These are phyloP conservation scores for Eristalis arbustorum DNA, from an alignment of 2,888 invertebrate genomes.

Conservation along the genomic window DNA sequence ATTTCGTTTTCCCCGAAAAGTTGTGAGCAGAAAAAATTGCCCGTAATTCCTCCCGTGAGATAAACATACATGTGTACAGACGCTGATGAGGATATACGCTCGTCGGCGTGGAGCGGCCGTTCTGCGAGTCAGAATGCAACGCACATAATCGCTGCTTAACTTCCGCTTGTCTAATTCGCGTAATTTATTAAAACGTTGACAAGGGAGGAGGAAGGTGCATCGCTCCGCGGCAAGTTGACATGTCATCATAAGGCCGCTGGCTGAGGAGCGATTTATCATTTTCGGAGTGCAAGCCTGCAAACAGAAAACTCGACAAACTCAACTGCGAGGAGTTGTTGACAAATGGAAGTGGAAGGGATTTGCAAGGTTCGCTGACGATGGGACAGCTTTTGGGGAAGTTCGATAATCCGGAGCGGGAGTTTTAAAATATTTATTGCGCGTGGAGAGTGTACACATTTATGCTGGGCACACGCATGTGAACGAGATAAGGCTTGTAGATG, in stretches of 20 bases:
- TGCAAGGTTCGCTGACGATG: not conserved
- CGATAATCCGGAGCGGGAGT: not conserved
- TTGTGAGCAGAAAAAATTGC: constrained; percentile 15
- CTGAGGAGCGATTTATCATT: not conserved
- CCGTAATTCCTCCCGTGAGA: not conserved
- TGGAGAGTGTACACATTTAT: too few relatives aligned
- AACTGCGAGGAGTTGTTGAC: not conserved
- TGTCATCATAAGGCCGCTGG: not conserved
- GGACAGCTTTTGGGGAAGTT: not conserved
- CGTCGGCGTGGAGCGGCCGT: not conserved
- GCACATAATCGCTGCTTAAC: constrained; percentile 51
- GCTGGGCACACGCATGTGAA: too few relatives aligned
- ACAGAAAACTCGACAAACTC: not conserved
- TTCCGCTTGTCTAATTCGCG: constrained; percentile 59
- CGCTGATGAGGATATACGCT: not conserved
- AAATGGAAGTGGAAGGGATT: not conserved
- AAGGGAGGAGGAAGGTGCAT: constrained; percentile 12
- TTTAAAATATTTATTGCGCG: too few relatives aligned
- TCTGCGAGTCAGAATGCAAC: not conserved
- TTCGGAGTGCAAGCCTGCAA: not conserved
- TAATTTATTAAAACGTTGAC: constrained; percentile 50
- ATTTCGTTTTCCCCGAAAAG: constrained; percentile 46
- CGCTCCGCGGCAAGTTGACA: not conserved
- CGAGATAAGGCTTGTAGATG: too few relatives aligned
- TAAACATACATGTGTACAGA: not conserved